phyloP scores from a whole-genome alignment of 1,140 invertebrate genomes.

The Oppia nitens region DNA sequence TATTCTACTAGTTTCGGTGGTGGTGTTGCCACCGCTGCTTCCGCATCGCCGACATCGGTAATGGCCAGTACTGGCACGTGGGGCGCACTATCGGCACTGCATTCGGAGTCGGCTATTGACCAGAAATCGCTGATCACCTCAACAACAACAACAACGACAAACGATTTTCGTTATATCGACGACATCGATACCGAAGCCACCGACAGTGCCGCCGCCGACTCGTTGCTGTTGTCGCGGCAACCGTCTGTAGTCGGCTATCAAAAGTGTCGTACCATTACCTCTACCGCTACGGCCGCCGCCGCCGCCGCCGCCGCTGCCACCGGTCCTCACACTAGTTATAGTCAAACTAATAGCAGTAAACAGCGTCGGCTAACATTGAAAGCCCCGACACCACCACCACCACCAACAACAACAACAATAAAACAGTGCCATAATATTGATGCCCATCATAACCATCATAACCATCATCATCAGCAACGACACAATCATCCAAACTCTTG shows the following conservation, averaged over 20 bases:
- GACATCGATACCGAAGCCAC: background rate
- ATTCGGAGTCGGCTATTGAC: background rate
- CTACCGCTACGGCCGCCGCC: background rate
- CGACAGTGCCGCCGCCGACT: background rate
- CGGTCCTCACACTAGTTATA: background rate
- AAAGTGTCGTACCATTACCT: background rate
- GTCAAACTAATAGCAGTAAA: background rate
- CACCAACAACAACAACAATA: background rate
- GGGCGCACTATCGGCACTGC: background rate
- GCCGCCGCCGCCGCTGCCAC: background rate
- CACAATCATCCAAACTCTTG: too few species aligned
- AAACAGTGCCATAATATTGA: background rate
- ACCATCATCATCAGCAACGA: too few species aligned
- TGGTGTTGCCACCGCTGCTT: background rate
- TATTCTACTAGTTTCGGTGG: too few species aligned
- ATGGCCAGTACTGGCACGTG: background rate
- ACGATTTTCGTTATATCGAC: background rate
- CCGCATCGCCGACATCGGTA: background rate
- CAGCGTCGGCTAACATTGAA: background rate
- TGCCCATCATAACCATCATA: background rate
- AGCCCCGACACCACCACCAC: too few species aligned
- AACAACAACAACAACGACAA: background rate
- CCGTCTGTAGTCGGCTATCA: background rate
- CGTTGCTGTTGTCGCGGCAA: background rate
- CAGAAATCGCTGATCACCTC: background rate